Base-by-base conservation (phyloP, 2,888 invertebrate species). In the Eudasyphora cyanicolor region DNA sequence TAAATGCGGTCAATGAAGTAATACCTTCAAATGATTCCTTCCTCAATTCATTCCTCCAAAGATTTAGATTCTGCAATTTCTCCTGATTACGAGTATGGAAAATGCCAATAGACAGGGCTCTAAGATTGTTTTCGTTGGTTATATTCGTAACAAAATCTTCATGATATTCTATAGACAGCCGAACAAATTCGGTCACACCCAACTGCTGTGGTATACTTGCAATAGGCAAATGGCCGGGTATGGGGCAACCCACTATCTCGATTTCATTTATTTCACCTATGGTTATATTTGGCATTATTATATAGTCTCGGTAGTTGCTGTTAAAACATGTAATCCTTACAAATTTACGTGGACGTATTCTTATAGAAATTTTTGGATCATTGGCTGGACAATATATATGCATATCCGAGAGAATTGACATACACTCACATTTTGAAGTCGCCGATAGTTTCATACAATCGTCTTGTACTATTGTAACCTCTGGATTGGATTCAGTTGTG, bases 1-100 rank as follows among this genome's bases (percentile, higher is more conserved):
- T 96, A 82, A 97, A 92, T 85, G 94, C 93, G 87, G 93, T 93
- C 4, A 97, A 92, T 0, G 94, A 94, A 35, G 93, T 92, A 2
- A 95, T 93, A 64, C 95, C 94, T 35, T 93, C 93, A 88, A 96
- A 95, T 82, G 94, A 93, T 79, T 94, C 93, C 82, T 94, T 93
- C n/a, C 94, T 93, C 76, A 97, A 92, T 86, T 94, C 93, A 89
- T 96, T 97, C 87, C 94, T 93, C 94, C 95, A 95, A 35, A 96
- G 90, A 87, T 95, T 95, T 73, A 97, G 91, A 67, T 94, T 93
- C 76, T 92, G 91, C 80, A 96, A 90, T 86, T 94, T 93, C 74
- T 92, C 93, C 86, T 95, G 92, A 89, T 94, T 94, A 42, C 93
- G n/a, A n/a, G n/a, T n/a, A n/a, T n/a, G 92, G 89, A 96, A 96